phyloP scores from a whole-genome alignment of 2,113 vertebrate species.

The Scartelaos histophorus region DNA sequence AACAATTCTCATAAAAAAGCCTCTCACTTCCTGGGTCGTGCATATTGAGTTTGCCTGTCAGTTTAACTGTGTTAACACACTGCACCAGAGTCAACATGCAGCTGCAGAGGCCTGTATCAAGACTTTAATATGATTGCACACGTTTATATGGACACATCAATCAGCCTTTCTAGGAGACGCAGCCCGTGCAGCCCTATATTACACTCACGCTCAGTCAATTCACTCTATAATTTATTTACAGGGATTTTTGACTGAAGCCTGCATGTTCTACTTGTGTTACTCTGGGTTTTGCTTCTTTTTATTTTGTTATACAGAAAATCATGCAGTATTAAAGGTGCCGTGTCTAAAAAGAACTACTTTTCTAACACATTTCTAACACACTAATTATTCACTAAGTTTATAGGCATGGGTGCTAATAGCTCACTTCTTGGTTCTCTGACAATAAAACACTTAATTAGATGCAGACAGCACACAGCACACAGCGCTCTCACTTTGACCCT shows the following conservation, averaged over 20 bases:
- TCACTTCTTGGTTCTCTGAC: no score
- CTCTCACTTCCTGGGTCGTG: neutral
- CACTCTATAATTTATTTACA: neutral
- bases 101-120: neutral
- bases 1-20: neutral
- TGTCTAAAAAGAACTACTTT: no score
- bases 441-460: no score
- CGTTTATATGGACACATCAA: neutral
- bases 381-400: no score
- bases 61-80: slow-evolving; percentile 8
- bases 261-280: neutral
- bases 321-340: no score
- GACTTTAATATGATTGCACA: slow-evolving; percentile 3
- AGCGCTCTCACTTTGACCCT: no score
- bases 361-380: no score
- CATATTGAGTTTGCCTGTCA: neutral
- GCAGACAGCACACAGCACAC: no score
- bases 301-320: no score
- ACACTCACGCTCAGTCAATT: neutral
- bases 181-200: neutral
- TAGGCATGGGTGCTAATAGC: no score
- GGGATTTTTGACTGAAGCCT: neutral
- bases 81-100: slow-evolving; percentile 1
- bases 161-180: neutral
- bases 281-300: no score